Evolutionary conservation across 2,888 invertebrate genomes (phyloP).

Genomic region (Adelognathus sp.): DNA sequence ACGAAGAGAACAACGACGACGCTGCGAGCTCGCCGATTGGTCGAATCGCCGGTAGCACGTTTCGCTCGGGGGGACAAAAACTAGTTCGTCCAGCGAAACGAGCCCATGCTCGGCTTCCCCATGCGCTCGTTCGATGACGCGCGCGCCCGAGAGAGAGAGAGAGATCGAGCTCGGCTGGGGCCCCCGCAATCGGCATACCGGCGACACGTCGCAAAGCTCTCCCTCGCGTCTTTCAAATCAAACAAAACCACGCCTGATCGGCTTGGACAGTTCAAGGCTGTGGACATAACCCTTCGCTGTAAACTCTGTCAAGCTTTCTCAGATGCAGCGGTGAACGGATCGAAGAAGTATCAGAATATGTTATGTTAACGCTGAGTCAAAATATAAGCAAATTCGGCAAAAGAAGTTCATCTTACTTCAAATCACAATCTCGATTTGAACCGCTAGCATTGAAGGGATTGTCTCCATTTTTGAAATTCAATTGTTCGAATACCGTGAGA

Average conservation of each 20-base stretch:
- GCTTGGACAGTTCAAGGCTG: conserved; percentile 76
- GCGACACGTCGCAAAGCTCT: conserved; percentile 75
- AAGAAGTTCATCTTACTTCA: no score
- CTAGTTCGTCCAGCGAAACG: conserved; percentile 65
- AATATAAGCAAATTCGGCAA: no score
- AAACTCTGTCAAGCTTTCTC: background rate
- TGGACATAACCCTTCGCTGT: conserved; percentile 61
- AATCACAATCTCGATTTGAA: no score
- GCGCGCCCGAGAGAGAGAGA: no score
- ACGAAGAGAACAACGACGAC: conserved; percentile 25
- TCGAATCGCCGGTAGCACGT: conserved; percentile 60
- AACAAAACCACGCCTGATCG: conserved; percentile 2
- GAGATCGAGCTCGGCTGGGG: no score
- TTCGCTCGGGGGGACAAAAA: conserved; percentile 70
- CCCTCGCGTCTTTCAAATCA: conserved; percentile 74
- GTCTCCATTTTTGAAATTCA: no score
- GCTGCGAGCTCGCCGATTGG: conserved; percentile 54
- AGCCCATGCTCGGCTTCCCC: background rate
- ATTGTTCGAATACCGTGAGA: no score
- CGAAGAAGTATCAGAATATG: no score
- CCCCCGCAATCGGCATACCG: conserved; percentile 70
- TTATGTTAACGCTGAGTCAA: no score
- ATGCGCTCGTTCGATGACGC: conserved; percentile 22
- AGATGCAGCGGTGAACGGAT: background rate
- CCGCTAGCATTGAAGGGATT: no score